These are phyloP conservation scores for Tarsius wallacei DNA, from an alignment of 2,797 vertebrate genomes.

Conservation along the genomic window DNA sequence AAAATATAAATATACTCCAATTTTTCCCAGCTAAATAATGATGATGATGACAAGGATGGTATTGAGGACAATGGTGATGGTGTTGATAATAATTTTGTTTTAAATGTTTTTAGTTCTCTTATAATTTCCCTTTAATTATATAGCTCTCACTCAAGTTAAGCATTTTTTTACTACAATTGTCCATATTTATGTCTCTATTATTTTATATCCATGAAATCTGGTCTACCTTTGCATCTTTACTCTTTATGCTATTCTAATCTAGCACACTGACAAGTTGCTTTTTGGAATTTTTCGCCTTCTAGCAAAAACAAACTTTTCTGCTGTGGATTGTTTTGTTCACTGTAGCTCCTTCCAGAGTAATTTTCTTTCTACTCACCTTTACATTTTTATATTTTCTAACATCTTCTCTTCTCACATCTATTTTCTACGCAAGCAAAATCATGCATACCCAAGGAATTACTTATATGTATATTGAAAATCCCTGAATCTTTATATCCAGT, in stretches of 20 bases:
- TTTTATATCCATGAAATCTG: not conserved
- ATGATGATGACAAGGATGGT: not conserved
- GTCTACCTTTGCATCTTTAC: not conserved
- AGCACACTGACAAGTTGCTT: not conserved
- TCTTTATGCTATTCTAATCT: not conserved
- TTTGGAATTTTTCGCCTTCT: constrained; percentile 24
- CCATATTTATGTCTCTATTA: not conserved
- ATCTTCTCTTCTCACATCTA: not conserved
- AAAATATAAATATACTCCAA: not conserved
- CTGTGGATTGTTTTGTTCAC: not conserved
- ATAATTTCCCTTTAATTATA: not conserved
- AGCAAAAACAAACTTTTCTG: not conserved
- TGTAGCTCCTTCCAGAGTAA: not conserved
- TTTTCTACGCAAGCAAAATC: not conserved
- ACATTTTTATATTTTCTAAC: not conserved
- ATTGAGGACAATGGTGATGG: not conserved
- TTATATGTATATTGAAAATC: not conserved
- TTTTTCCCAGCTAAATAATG: not conserved
- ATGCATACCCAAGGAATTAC: not conserved
- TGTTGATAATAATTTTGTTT: not conserved
- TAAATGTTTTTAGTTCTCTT: too few species aligned
- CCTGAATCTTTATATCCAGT: not conserved
- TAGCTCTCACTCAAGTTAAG: not conserved
- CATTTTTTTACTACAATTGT: not conserved
- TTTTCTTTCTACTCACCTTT: not conserved